Base-by-base conservation (phyloP, 2,888 invertebrate species). In the Galeopsomyia nigrocyanea region DNA sequence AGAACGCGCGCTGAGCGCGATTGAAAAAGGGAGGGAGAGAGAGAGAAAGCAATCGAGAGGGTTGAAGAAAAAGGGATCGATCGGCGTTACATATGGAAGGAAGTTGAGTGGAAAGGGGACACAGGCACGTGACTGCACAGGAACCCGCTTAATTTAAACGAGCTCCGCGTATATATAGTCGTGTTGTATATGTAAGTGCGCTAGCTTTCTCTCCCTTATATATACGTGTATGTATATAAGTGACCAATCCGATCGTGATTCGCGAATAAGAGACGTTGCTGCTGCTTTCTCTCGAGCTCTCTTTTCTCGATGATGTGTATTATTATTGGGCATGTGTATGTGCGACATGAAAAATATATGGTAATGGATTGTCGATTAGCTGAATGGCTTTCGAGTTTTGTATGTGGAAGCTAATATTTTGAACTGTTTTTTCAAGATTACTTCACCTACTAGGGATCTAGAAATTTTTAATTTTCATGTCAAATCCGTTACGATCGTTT, bases 141-240 rank as follows among this genome's bases (percentile, higher is more conserved):
- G 70, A 5, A 74, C 75, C 64, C 71, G 75, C 64, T 77, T 75
- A 76, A 77, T 77, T 77, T 76, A 77, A 76, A 71, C 73, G 75
- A 68, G 53, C 31, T 50, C 57, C 14, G 46, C 17, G 61, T n/a
- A n/a, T n/a, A n/a, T 53, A 47, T 17, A 47, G 10, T 17, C 50
- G 64, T 58, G n/a, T n/a, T 31, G 57, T 68, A 67, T 64, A 64
- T 7, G n/a, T 58, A 16, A n/a, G 17, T 10, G 53, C 7, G 39
- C 39, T 39, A 39, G 39, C 39, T 39, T 39, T 39, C 39, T 39
- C 39, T 7, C 39, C 7, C 7, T 1, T 39, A 39, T 10, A 10
- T 10, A 10, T 39, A 53, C 17, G 17, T 17, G 53, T 53, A 17
- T 10, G 26, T 14, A 16, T n/a, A 57, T 47, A 31, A 71, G 63